Conservation (phyloP, 1,140 invertebrate species). For the Ericerus pela region DNA sequence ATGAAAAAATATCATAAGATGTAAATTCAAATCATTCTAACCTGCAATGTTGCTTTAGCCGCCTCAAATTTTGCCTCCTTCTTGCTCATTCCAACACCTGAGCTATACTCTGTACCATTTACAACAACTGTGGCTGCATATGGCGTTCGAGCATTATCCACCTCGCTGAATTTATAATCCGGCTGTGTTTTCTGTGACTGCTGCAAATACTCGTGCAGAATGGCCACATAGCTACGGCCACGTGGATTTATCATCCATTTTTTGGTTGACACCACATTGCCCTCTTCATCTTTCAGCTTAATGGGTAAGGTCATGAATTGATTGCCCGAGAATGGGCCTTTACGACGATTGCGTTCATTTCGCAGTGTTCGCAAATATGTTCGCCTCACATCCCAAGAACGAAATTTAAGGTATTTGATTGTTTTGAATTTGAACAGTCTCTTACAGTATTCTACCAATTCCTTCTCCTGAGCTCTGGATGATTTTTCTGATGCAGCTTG, state of each 20-base stretch:
- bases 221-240: slow-evolving; percentile 89
- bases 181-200: slow-evolving; percentile 85
- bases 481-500: no score
- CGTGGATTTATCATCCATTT: slow-evolving; percentile 87
- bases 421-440: slow-evolving; percentile 72
- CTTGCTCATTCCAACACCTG: slow-evolving; percentile 84
- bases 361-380: slow-evolving; percentile 16
- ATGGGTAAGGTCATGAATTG: slow-evolving; percentile 74
- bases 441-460: slow-evolving; percentile 77
- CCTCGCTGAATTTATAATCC: slow-evolving; percentile 78
- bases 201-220: slow-evolving; percentile 91
- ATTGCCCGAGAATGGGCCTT: slow-evolving; percentile 49
- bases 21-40: no score
- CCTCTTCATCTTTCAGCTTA: slow-evolving; percentile 28
- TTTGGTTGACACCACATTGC: slow-evolving; percentile 39
- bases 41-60: slow-evolving; percentile 62
- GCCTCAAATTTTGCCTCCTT: slow-evolving; percentile 89
- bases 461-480: no score
- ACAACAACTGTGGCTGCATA: slow-evolving; percentile 87
- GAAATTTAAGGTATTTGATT: slow-evolving; percentile 16
- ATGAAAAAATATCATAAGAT: no score
- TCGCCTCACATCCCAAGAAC: slow-evolving; percentile 20
- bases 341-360: slow-evolving; percentile 14
- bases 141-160: slow-evolving; percentile 81
- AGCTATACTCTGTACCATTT: slow-evolving; percentile 80